These are phyloP conservation scores for Diloba caeruleocephala DNA, from an alignment of 2,888 invertebrate species.

Conservation along the genomic window DNA sequence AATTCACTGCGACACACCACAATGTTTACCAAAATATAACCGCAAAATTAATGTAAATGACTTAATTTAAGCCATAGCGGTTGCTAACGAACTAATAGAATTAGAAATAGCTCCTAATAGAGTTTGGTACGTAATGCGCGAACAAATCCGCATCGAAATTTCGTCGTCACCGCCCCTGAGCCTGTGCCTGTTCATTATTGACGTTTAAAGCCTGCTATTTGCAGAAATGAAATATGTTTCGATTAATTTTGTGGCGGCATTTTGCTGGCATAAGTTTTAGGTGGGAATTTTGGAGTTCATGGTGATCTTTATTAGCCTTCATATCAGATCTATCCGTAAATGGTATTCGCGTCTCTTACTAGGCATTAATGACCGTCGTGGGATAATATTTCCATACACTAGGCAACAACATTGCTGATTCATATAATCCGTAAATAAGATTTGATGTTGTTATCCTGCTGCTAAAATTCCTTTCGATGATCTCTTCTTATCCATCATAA, in stretches of 20 bases:
- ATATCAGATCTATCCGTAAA: too few relatives aligned
- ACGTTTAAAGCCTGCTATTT: slow-evolving; percentile 4
- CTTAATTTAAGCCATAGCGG: slow-evolving; percentile 17
- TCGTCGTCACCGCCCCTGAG: background rate
- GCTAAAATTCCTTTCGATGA: too few relatives aligned
- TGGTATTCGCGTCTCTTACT: too few relatives aligned
- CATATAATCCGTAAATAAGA: too few relatives aligned
- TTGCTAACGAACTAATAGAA: slow-evolving; percentile 31
- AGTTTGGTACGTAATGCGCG: slow-evolving; percentile 2
- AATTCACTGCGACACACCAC: too few relatives aligned
- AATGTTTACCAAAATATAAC: slow-evolving; percentile 9
- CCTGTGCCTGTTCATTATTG: slow-evolving; percentile 18
- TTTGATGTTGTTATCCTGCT: too few relatives aligned
- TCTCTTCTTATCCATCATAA: too few relatives aligned
- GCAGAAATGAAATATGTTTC: slow-evolving; percentile 17
- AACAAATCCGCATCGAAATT: slow-evolving; percentile 18
- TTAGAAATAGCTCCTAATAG: slow-evolving; percentile 30
- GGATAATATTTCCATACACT: too few relatives aligned
- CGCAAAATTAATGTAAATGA: slow-evolving; percentile 33
- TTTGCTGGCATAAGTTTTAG: background rate
- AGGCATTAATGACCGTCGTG: too few relatives aligned
- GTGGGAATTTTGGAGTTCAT: background rate
- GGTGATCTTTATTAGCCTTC: too few relatives aligned
- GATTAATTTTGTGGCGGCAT: background rate
- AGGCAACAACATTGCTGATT: too few relatives aligned